Evolutionary conservation across 2,888 invertebrate species (phyloP), one percentile per base, ranked within the genome.

Genomic region (Sarcophaga subvicina): DNA sequence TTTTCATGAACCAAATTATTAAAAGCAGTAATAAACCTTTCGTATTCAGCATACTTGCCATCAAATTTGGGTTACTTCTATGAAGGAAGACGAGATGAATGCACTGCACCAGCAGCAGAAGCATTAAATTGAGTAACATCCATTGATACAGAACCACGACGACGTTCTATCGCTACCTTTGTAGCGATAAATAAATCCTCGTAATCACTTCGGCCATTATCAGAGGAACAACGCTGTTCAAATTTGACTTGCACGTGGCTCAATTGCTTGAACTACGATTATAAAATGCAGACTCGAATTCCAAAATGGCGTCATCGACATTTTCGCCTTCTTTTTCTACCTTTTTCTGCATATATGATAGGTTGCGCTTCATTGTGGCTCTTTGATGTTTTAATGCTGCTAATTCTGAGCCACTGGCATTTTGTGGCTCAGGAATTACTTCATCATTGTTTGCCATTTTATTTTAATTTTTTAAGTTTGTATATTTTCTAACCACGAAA

Each of bases 191-290:
- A 75, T 17, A 73, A 17, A 47, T 85, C 76, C 25, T 80, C 76
- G 4, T 77, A 25, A 64, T 83, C 77, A 47, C 76, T 49, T 69
- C 77, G 27, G 4, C 49, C 54, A 59, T 59, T 80, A 62, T 85
- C 80, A 22, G 27, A n/a, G 4, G 67, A 47, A 49, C 10, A 59
- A 17, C 80, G 20, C n/a, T 63, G 45, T 77, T 86, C 83, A 49
- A 86, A 83, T 80, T 80, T 72, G 2, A 69, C 63, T 72, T 86
- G 78, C 4, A 83, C 69, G 64, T 86, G 63, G 3, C 63, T 66
- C 22, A 80, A 45, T 78, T 86, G 86, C 70, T 80, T 83, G 22
- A 86, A 80, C 54, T 83, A 77, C 2, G 80, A 77, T 69, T 83
- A 77, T 45, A 86, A 14, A 72, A 85, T 81, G 22, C 22, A 22